Percentiles rank a stretch among this genome's conserved stretches.
These are phyloP conservation scores for Anableps anableps DNA, from an alignment of 2,797 vertebrate species.

Conservation along the genomic window DNA sequence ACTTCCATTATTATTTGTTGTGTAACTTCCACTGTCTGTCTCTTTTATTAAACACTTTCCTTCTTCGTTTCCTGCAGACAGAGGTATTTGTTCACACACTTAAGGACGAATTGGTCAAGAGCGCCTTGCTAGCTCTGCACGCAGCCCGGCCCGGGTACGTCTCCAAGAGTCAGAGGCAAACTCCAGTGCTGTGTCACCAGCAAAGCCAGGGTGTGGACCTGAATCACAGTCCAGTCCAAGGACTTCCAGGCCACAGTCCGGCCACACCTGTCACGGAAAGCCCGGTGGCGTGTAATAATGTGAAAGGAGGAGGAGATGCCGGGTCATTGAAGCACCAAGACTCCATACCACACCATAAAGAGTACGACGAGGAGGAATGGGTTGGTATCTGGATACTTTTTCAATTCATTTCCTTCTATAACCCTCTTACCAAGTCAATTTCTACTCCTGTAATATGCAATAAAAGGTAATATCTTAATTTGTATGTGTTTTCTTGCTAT, in stretches of 20 bases:
- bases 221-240: constrained; percentile 64
- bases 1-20: constrained; percentile 38
- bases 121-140: constrained; percentile 92
- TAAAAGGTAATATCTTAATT: too few relatives aligned
- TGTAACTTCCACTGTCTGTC: constrained; percentile 33
- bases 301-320: constrained; percentile 72
- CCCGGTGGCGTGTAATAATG: constrained; percentile 77
- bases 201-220: constrained; percentile 56
- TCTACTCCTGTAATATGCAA: not conserved
- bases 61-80: constrained; percentile 80
- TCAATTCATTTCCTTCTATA: not conserved
- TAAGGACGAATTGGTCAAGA: constrained; percentile 97
- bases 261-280: constrained; percentile 45
- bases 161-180: constrained; percentile 81
- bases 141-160: constrained; percentile 90
- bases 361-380: constrained; percentile 98
- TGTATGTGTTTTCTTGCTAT: too few relatives aligned
- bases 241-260: constrained; percentile 67
- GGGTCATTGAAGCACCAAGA: constrained; percentile 82
- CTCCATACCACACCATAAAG: constrained; percentile 93
- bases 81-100: constrained; percentile 95
- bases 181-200: constrained; percentile 43
- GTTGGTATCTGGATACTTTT: constrained; percentile 66
- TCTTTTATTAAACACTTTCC: constrained; percentile 25
- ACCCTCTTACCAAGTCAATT: not conserved